These are phyloP conservation scores for Siphonodentalium dalli DNA, from an alignment of 2,888 invertebrate species.

Conservation along the genomic window DNA sequence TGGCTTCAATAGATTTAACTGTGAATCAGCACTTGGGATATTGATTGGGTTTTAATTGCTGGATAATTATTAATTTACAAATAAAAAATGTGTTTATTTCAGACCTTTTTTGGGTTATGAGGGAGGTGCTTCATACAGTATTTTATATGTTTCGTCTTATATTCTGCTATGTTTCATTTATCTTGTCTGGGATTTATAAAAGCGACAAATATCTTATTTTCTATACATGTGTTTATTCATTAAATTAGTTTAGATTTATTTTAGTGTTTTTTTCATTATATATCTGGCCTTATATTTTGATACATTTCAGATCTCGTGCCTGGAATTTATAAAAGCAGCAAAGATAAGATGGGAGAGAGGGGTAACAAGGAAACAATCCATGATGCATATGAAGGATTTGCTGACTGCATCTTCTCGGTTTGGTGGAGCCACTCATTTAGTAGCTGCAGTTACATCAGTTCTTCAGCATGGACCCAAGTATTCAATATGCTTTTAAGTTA, in stretches of 20 bases:
- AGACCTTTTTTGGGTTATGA: too few species aligned
- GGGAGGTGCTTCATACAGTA: too few species aligned
- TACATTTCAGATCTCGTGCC: slow-evolving; percentile 52
- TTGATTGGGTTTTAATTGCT: too few species aligned
- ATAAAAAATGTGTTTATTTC: too few species aligned
- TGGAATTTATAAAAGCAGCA: slow-evolving; percentile 58
- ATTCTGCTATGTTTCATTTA: too few species aligned
- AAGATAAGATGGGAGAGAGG: slow-evolving; percentile 57
- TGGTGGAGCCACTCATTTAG: slow-evolving; percentile 61
- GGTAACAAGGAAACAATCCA: slow-evolving; percentile 54
- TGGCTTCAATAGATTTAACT: too few species aligned
- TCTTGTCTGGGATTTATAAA: too few species aligned
- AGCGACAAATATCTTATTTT: too few species aligned
- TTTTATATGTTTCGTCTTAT: too few species aligned
- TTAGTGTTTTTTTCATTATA: background rate
- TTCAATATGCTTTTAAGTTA: background rate
- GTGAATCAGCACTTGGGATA: too few species aligned
- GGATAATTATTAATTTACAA: too few species aligned
- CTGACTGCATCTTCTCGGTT: slow-evolving; percentile 59
- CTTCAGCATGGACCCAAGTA: slow-evolving; percentile 61
- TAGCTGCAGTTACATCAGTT: slow-evolving; percentile 63
- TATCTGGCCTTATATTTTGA: background rate
- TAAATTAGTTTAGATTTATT: background rate
- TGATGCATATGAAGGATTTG: slow-evolving; percentile 62
- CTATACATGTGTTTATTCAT: background rate